These are phyloP conservation scores for Panthera leo DNA, from an alignment of 2,113 vertebrate species.

Conservation along the genomic window DNA sequence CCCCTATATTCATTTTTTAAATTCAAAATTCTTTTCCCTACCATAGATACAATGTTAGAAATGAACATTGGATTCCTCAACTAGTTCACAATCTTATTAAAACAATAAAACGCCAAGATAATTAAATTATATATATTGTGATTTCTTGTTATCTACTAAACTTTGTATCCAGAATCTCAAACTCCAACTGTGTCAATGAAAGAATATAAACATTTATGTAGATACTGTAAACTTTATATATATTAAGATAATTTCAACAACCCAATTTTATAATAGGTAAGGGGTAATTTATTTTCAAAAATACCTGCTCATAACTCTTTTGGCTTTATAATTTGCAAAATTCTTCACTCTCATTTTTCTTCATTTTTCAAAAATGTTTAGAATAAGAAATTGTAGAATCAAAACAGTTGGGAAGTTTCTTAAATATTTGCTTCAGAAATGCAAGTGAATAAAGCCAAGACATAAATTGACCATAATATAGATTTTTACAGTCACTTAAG, in stretches of 20 bases:
- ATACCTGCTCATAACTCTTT: background rate
- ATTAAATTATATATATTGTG: background rate
- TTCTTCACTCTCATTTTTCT: background rate
- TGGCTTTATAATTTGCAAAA: background rate
- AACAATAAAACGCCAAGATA: background rate
- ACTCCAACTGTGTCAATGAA: background rate
- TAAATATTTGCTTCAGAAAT: constrained; percentile 7
- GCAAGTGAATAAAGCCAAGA: background rate
- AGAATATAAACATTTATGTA: background rate
- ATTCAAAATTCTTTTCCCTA: background rate
- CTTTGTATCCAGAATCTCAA: background rate
- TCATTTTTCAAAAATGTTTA: background rate
- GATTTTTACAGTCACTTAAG: constrained; percentile 32
- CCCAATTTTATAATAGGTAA: background rate
- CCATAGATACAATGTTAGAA: background rate
- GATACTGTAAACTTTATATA: background rate
- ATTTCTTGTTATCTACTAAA: background rate
- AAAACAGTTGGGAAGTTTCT: background rate
- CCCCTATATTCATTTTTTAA: background rate
- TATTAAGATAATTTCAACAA: background rate
- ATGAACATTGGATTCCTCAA: background rate
- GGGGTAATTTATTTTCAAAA: background rate
- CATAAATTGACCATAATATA: background rate
- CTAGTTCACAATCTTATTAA: background rate
- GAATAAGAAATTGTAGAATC: background rate